Base-by-base conservation (phyloP, 2,888 invertebrate species). In the Norana najaformis region DNA sequence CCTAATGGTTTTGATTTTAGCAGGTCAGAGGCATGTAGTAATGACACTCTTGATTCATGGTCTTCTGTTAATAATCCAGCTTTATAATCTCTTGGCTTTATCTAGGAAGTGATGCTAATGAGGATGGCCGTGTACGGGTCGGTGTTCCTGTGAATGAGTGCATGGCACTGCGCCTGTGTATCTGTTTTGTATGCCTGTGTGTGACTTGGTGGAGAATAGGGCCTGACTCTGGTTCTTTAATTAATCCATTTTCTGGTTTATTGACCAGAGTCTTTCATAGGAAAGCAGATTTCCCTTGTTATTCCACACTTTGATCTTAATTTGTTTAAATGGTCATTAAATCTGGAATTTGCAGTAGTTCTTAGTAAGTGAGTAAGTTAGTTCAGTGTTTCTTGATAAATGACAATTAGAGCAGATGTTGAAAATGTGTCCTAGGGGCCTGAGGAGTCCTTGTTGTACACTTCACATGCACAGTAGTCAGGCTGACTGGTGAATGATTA, bases 41-140 rank as follows among this genome's bases (percentile, higher is more conserved):
- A 69, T 69, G 69, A 69, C n/a, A 69, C 69, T 69, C 69, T 69
- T 69, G 69, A n/a, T 69, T 69, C 53, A 53, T 53, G 53, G n/a
- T 69, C n/a, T 8, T 69, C 69, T 16, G 11, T 16, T 16, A 41
- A 18, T 30, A 53, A 53, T 53, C 53, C 53, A 69, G 69, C 30
- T n/a, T 69, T 69, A 69, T 69, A 69, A 69, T 30, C 69, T 8
- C 30, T 69, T 69, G 69, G 69, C 69, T n/a, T 69, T 69, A 69
- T 30, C 69, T n/a, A n/a, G n/a, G 30, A 69, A n/a, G 69, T 69
- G n/a, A 69, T 69, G n/a, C 69, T n/a, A 69, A 69, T n/a, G 69
- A 69, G n/a, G 69, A n/a, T 69, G 30, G 69, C 69, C n/a, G 69
- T 69, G n/a, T n/a, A n/a, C n/a, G 69, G n/a, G 69, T 69, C 30